phyloP scores from a whole-genome alignment of 2,888 invertebrate species.

The Pheosia tremula region DNA sequence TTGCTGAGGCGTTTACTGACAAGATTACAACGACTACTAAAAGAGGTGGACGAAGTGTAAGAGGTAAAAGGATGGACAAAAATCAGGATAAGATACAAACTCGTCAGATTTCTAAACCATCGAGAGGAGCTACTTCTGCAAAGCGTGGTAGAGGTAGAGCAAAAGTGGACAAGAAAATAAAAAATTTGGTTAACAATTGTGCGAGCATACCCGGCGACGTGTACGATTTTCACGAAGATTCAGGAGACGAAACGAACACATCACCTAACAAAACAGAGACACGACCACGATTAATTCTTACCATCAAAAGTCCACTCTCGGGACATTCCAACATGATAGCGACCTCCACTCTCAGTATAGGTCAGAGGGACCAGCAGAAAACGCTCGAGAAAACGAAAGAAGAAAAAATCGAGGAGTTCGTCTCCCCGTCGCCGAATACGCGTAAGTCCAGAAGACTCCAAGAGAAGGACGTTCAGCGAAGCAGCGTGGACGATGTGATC shows the following conservation, averaged over 20 bases:
- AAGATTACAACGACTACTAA: conserved; percentile 51
- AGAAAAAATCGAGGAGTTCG: conserved; percentile 85
- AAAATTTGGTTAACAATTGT: conserved; percentile 74
- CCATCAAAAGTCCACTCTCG: conserved; percentile 89
- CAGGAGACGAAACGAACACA: conserved; percentile 88
- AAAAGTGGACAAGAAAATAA: conserved; percentile 82
- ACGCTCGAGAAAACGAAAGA: conserved; percentile 67
- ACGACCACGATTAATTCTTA: conserved; percentile 91
- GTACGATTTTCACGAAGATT: conserved; percentile 96
- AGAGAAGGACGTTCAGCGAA: conserved; percentile 90
- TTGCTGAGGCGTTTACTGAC: conserved; percentile 44
- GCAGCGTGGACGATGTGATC: conserved; percentile 93
- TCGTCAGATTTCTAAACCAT: conserved; percentile 73
- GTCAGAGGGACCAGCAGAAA: conserved; percentile 67
- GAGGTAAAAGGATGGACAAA: conserved; percentile 75
- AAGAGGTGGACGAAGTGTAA: conserved; percentile 70
- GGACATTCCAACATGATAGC: conserved; percentile 69
- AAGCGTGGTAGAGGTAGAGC: conserved; percentile 81
- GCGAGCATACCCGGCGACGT: conserved; percentile 89
- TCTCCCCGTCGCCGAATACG: conserved; percentile 87
- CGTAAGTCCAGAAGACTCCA: conserved; percentile 92
- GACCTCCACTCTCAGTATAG: conserved; percentile 70
- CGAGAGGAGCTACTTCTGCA: conserved; percentile 59
- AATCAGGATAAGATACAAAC: conserved; percentile 72
- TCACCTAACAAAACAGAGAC: conserved; percentile 76